Percentiles rank a stretch among this genome's conserved stretches.
phyloP scores from a whole-genome alignment of 1,140 invertebrate species.

The Tribolium madens region DNA sequence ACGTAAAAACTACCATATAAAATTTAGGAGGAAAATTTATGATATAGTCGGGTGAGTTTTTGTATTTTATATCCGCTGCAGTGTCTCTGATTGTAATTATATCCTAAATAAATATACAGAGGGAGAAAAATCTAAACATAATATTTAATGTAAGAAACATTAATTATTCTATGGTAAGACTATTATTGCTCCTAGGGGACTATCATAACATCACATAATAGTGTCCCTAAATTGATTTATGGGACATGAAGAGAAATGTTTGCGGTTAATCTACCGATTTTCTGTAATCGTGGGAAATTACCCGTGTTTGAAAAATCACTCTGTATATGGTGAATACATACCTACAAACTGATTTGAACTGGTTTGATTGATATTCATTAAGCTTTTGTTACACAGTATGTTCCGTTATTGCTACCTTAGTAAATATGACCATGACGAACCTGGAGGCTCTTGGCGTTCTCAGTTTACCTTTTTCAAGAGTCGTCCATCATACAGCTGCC shows the following conservation, averaged over 20 bases:
- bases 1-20: slow-evolving; percentile 7
- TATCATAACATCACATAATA: not conserved
- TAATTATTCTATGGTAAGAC: not conserved
- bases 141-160: not conserved
- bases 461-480: not conserved
- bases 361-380: not conserved
- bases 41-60: not conserved
- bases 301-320: not conserved
- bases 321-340: not conserved
- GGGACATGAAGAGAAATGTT: not conserved
- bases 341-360: not conserved
- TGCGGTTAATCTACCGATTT: not conserved
- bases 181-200: not conserved
- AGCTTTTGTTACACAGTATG: not conserved
- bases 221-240: not conserved
- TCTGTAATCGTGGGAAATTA: not conserved
- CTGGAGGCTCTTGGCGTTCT: not conserved
- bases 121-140: not conserved
- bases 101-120: not conserved
- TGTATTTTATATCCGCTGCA: no score
- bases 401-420: not conserved
- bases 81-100: not conserved
- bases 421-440: not conserved
- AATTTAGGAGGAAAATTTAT: not conserved
- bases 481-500: not conserved